Evolutionary conservation across 2,797 vertebrate genomes (phyloP), one percentile per base, ranked within the genome.

Genomic region (Ataeniobius toweri): DNA sequence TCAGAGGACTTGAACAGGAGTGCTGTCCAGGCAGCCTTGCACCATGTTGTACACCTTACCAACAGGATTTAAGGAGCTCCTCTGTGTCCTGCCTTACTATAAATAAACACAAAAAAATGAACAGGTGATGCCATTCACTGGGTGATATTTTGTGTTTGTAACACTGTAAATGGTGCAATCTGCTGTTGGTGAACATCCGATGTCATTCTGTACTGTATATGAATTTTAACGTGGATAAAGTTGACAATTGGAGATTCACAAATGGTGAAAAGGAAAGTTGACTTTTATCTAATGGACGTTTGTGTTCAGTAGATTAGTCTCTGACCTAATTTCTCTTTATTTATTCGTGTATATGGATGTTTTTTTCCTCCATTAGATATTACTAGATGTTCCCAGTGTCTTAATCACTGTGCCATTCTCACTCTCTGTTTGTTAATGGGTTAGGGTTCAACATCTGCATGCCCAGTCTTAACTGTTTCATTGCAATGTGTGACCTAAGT

Each of bases 381-480:
- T 94, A 92, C 86, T 94, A 92, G 92, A 89, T 95, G 94, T 95
- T 91, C 91, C 91, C 73, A 76, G 83, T 79, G 93, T 91, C 88
- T 86, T 41, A 88, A 70, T 92, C 89, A 91, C 67, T 93, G 94
- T 96, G 94, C 93, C 91, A 93, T 86, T 50, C 48, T 50, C 48
- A 12, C 58, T 63, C 59, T 63, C 14, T 63, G 90, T 93, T 80
- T 89, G 86, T 89, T 80, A 90, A 86, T 71, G 51, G 88, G 91
- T 78, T 16, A 69, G 73, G 87, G 89, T 90, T 89, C 84, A 89
- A 87, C 94, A 93, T 94, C 92, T 94, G 95, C 95, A 95, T 96
- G 95, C 94, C 79, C 90, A 91, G 92, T 93, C 89, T 87, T 92
- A 85, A 85, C 91, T 94, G 93, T 95, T 91, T 84, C 93, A 93